Base-by-base conservation (phyloP, 2,113 vertebrate genomes). In the Sinocyclocheilus anshuiensis region DNA sequence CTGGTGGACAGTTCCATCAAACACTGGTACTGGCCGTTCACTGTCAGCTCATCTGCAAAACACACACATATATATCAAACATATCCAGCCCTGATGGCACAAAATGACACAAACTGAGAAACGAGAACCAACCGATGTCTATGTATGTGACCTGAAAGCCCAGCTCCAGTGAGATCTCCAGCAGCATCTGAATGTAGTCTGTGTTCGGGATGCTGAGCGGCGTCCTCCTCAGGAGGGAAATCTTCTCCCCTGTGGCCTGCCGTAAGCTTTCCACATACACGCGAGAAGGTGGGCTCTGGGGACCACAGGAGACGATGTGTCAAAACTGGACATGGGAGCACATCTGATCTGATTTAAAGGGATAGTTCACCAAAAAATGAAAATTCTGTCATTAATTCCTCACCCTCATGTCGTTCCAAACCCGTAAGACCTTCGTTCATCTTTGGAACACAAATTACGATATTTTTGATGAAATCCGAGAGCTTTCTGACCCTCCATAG, bases 141-240 rank as follows among this genome's bases (percentile, higher is more conserved):
- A 96, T 94, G 91, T 97, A 97, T 0, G 95, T 94, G 93, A 96
- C 93, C 89, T 94, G 94, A 89, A 97, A 97, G 81, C 95, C 94
- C 91, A 96, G 96, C 88, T 98, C 97, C 57, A 94, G 91, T 20
- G 96, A 95, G 67, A 97, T 90, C 79, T 97, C 96, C 90, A 93
- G 85, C 86, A 97, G 94, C 91, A 97, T 92, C 91, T 96, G 95
- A 65, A 96, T 95, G 77, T 97, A 97, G 82, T 97, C 96, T 0
- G 93, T 96, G 92, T 97, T 97, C 36, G 96, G 96, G 91, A 97
- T 95, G 89, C 95, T 97, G 77, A 97, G 94, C 0, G 96, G 95
- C 88, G 93, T 97, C 90, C 94, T 96, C 81, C 95, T 96, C 90
- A 98, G 91, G 55, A 94, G 87, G 13, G 92, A 93, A 24, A 97